Evolutionary conservation across 2,113 vertebrate genomes (phyloP).

Genomic region (Gymnocephalus cernua): DNA sequence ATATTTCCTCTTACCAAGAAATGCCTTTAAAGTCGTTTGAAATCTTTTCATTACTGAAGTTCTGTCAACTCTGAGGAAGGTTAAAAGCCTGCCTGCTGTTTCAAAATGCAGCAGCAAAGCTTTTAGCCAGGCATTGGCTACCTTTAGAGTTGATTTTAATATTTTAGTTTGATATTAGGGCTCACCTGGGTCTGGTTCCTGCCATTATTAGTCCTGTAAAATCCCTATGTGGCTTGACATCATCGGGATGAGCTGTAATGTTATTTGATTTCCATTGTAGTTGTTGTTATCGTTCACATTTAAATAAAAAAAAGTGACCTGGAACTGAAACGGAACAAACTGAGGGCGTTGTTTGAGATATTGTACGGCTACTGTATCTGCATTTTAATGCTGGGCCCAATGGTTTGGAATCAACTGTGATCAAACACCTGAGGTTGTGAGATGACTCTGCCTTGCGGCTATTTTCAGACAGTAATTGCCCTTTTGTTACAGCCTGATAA

Average conservation of each 20-base stretch:
- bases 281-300: neutral
- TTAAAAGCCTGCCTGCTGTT: conserved; percentile 13
- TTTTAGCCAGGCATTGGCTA: conserved; percentile 22
- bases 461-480: conserved; percentile 81
- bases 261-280: neutral
- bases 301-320: neutral
- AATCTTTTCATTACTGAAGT: conserved; percentile 11
- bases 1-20: neutral
- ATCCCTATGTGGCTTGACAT: conserved; percentile 1
- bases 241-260: neutral
- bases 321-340: neutral
- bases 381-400: neutral
- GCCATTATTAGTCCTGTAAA: conserved; percentile 9
- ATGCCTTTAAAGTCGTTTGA: neutral
- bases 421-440: conserved; percentile 75
- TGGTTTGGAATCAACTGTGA: conserved; percentile 54
- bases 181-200: conserved; percentile 6
- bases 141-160: conserved; percentile 36
- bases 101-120: conserved; percentile 15
- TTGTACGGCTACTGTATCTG: neutral
- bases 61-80: conserved; percentile 19
- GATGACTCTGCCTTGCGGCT: conserved; percentile 68
- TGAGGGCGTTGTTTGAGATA: neutral
- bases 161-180: conserved; percentile 31
- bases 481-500: conserved; percentile 77